Evolutionary conservation across 2,113 vertebrate genomes (phyloP), one percentile per base, ranked within the genome.

Genomic region (Varanus komodoensis): DNA sequence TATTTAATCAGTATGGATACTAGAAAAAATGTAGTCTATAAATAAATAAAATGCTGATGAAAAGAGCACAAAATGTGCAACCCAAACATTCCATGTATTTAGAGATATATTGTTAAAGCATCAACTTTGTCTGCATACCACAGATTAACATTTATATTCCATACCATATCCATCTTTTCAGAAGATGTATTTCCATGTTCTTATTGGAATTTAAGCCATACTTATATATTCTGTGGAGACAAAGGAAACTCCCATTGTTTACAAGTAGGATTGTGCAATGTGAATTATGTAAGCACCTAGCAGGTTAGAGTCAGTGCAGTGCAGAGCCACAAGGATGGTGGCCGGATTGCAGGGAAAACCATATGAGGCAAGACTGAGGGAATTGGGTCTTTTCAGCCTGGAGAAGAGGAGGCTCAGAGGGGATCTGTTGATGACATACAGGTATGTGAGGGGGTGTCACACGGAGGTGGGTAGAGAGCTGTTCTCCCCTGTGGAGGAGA

Each of bases 241-340:
- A 32, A 54, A 50, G 34, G 11, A 7, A 64, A 71, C 64, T 67
- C 34, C 29, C 17, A 80, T 67, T 15, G 21, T 71, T 52, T 54
- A 25, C 74, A 78, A 67, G 34, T 57, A 8, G 21, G 32, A 15
- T 75, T 3, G 0, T 84, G 27, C 5, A 88, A 50, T 91, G 92
- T 94, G 92, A 93, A 91, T 88, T 93, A 89, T 88, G 88, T 0
- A 4, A 64, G 17, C 61, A 21, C 34, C 27, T 34, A 27, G 8
- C 78, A 93, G 87, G 38, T 44, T 44, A 44, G 38, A 44, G 38
- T 44, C 38, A 44, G 38, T 44, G 38, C 38, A 44, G 38, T 44
- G 38, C 3, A 44, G 38, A 44, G 38, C 38, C 38, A 44, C 38
- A 44, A 44, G 38, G 3, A 44, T 2, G 38, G 38, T 44, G 38